Base-by-base conservation (phyloP, 2,888 invertebrate species). In the Agrotis clavis region DNA sequence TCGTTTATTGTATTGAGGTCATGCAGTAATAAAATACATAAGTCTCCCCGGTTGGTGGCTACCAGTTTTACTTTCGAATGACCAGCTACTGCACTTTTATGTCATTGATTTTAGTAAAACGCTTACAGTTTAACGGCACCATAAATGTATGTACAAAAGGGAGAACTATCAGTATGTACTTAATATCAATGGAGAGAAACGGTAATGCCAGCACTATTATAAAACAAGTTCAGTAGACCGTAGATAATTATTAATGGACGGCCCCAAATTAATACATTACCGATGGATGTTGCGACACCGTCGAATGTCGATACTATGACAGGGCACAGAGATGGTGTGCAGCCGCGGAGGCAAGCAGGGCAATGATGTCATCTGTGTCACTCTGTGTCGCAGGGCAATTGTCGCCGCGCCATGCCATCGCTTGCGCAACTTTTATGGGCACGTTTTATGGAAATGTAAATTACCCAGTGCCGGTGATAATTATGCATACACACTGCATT, bases 281-380 rank as follows among this genome's bases (percentile, higher is more conserved):
- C 81, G 76, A 87, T 86, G 71, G 69, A 68, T 75, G 82, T 90
- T 88, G 86, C 86, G 82, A 87, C 88, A 88, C 85, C 78, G 88
- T 84, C 79, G 76, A 53, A 50, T 54, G 5, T 80, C 72, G 81
- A 77, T 80, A 80, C 66, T 74, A 87, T 81, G 75, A 86, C 70
- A 82, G 71, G 77, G 75, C 70, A 71, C 76, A 72, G 79, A 81
- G 74, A 78, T 75, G 77, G 72, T 74, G 63, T 67, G 53, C 30
- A 62, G 73, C 61, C 59, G 68, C 7, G 45, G 71, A 76, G 74
- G 66, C 71, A 50, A 35, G 73, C 60, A 72, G 70, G 73, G 71
- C 77, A 77, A 79, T 94, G 94, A 94, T 91, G 92, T 93, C 94
- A 94, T 94, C 88, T 90, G 88, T 91, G 92, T 86, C 93, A 83